These are phyloP conservation scores for Drosophila anomelani DNA, from an alignment of 2,888 invertebrate genomes.

Conservation along the genomic window DNA sequence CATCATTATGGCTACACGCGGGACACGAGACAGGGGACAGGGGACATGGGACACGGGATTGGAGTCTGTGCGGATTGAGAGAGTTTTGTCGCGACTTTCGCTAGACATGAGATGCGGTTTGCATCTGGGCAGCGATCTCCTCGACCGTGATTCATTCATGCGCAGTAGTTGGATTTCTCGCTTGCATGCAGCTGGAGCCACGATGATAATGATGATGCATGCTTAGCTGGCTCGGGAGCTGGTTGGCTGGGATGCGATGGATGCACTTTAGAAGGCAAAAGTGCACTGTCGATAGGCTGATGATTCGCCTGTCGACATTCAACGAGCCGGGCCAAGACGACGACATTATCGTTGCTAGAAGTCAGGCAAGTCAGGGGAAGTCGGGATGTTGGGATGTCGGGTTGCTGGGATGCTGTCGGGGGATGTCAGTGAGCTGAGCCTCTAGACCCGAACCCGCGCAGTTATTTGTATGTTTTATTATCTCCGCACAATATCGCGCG, in stretches of 20 bases:
- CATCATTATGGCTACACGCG: constrained; percentile 79
- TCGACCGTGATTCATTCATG: constrained; percentile 73
- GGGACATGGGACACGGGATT: constrained; percentile 26
- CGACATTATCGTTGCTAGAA: constrained; percentile 75
- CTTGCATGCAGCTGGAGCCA: constrained; percentile 68
- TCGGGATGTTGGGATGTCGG: constrained; percentile 16
- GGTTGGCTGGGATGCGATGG: constrained; percentile 15
- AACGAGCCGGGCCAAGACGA: constrained; percentile 49
- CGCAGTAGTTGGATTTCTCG: constrained; percentile 72
- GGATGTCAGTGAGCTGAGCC: constrained; percentile 6
- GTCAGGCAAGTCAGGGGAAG: constrained; percentile 60
- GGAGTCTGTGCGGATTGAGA: constrained; percentile 40
- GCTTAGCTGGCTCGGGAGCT: constrained; percentile 38
- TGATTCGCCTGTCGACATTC: constrained; percentile 78
- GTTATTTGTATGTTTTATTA: constrained; percentile 66
- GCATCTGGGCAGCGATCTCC: constrained; percentile 65
- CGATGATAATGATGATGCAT: constrained; percentile 77
- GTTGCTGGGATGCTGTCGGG: constrained; percentile 1
- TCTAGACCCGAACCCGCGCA: constrained; percentile 21
- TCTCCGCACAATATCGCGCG: constrained; percentile 69
- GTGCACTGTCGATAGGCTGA: constrained; percentile 66
- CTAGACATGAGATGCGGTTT: constrained; percentile 65
- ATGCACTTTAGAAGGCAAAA: constrained; percentile 49
- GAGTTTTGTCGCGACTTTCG: constrained; percentile 81
- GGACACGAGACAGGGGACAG: constrained; percentile 28